These are phyloP conservation scores for Macrotis lagotis DNA, from an alignment of 2,113 vertebrate species.

Conservation along the genomic window DNA sequence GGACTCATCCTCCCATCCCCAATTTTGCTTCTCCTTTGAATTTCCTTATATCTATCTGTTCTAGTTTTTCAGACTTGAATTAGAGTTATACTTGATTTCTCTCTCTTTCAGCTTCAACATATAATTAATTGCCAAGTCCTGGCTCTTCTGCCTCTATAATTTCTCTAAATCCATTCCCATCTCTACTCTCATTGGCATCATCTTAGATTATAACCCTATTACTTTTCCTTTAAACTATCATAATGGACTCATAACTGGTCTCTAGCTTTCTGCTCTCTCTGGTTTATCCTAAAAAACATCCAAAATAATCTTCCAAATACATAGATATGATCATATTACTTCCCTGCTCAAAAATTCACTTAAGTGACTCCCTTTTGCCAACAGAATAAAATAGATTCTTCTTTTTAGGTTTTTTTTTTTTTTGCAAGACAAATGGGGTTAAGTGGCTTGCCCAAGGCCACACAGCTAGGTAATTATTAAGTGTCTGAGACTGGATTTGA, in stretches of 20 bases:
- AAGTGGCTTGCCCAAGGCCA: too few species aligned
- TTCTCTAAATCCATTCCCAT: neutral
- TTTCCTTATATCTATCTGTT: neutral
- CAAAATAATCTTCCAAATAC: neutral
- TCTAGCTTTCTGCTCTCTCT: neutral
- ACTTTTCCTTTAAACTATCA: neutral
- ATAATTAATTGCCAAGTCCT: neutral
- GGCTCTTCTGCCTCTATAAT: neutral
- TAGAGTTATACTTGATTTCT: neutral
- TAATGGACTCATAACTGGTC: neutral
- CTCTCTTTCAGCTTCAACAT: neutral
- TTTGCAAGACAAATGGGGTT: too few species aligned
- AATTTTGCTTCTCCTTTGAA: neutral
- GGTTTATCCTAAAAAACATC: neutral
- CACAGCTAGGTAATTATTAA: too few species aligned
- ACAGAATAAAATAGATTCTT: neutral
- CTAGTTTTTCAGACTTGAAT: neutral
- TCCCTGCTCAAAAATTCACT: neutral
- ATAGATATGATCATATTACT: neutral
- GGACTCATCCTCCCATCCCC: neutral
- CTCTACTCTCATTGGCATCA: neutral
- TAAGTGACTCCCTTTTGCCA: neutral
- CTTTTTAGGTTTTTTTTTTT: too few species aligned
- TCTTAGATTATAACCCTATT: neutral
- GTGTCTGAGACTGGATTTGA: too few species aligned